Conservation (phyloP, 2,797 vertebrate species). For the Cynopterus sphinx region DNA sequence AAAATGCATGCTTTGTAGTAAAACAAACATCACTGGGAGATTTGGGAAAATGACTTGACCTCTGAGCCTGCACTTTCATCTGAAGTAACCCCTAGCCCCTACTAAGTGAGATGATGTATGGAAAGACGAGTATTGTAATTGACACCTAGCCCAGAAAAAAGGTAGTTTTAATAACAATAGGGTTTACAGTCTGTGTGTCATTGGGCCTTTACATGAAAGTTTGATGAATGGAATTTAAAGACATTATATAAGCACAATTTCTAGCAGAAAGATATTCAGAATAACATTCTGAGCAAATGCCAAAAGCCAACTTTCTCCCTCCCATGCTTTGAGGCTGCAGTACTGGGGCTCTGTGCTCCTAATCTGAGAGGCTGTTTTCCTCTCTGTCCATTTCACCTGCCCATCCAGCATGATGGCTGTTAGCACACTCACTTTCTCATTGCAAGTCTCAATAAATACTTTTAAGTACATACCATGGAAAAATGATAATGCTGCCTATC, state of each 20-base stretch:
- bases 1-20: not conserved
- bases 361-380: fast-evolving
- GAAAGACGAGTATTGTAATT: not conserved
- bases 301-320: not conserved
- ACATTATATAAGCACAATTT: not conserved
- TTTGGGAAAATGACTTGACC: not conserved
- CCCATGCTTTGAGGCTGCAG: not conserved
- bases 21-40: not conserved
- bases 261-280: not conserved
- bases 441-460: not conserved
- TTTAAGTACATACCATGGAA: not conserved
- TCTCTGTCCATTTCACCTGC: not conserved
- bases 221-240: not conserved
- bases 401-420: not conserved
- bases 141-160: not conserved
- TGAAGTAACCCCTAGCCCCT: not conserved
- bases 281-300: not conserved
- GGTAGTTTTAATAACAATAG: not conserved
- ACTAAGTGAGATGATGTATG: not conserved
- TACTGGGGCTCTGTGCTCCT: not conserved
- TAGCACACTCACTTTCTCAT: not conserved
- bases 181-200: not conserved
- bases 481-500: not conserved
- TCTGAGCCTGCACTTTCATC: not conserved
- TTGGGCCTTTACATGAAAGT: not conserved